Base-by-base conservation (phyloP, 2,797 vertebrate species). In the Erpetoichthys calabaricus region DNA sequence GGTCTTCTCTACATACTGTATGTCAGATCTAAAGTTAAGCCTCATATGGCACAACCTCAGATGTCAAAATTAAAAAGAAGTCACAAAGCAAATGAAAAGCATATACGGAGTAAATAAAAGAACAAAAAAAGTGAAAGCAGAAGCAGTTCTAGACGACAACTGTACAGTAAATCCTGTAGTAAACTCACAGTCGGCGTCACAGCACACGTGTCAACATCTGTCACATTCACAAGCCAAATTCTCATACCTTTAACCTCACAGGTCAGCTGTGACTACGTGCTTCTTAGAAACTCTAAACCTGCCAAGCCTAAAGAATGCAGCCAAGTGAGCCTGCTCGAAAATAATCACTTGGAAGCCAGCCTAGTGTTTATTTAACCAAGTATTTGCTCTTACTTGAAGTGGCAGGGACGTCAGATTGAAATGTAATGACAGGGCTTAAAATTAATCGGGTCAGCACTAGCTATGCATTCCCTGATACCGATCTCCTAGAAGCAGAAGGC, bases 221-320 rank as follows among this genome's bases (percentile, higher is more conserved):
- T 25, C 25, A 25, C 25, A 25, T 25, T 25, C 25, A 25, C 25
- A 25, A 25, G 25, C 25, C 25, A 25, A 25, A 25, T 25, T 25
- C 25, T 25, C 25, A 25, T 25, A 25, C 25, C 25, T 25, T 25
- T 25, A 25, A 51, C 42, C 9, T 57, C 42, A 7, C 47, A 44
- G 42, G 56, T 51, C 42, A 51, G 47, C 8, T 49, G 9, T 25
- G 42, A 44, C 42, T 57, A 41, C 46, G 44, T 9, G 41, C 44
- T 8, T 47, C 43, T 47, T 57, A 57, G 45, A 5, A 47, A 45
- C 45, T 8, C 8, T 57, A 25, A 8, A 56, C 55, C 44, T 46
- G 5, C 41, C 8, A 10, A 46, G 47, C 45, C 10, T 57, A 8
- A 57, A 47, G 56, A 57, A 57, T 57, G 56, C 47, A 10, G 56